These are phyloP conservation scores for Megaptera novaeangliae DNA, from an alignment of 2,113 vertebrate genomes.

Conservation along the genomic window DNA sequence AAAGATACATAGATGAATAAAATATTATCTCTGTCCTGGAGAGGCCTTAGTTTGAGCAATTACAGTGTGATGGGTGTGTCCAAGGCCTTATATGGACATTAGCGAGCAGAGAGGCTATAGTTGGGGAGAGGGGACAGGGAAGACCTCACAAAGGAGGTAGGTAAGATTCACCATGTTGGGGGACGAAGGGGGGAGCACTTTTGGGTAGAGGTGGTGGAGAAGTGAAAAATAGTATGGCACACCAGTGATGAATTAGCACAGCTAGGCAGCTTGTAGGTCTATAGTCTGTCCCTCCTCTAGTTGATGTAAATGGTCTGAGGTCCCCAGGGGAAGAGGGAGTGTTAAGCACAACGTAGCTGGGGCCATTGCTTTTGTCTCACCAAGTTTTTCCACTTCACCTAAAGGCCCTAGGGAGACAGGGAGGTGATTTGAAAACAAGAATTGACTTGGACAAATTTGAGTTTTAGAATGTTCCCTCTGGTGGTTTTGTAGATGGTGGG, in stretches of 20 bases:
- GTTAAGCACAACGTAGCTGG: not conserved
- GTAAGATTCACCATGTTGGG: not conserved
- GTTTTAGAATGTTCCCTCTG: not conserved
- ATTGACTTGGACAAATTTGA: not conserved
- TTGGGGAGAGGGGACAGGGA: not conserved
- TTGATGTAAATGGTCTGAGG: not conserved
- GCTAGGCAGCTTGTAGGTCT: not conserved
- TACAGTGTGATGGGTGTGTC: not conserved
- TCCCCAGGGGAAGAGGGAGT: not conserved
- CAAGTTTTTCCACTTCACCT: not conserved
- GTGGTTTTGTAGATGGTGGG: not conserved
- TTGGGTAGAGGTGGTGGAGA: not conserved
- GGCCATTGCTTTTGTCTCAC: not conserved
- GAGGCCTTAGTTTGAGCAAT: not conserved
- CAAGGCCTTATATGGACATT: not conserved
- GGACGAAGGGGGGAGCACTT: not conserved
- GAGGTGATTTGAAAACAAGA: conserved; percentile 3
- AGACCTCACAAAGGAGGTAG: not conserved
- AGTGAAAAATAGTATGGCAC: not conserved
- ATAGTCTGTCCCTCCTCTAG: not conserved
- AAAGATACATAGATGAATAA: not conserved
- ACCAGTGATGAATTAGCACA: not conserved
- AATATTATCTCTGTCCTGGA: not conserved
- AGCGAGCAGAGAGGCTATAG: not conserved
- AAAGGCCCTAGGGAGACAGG: not conserved